Evolutionary conservation across 2,797 vertebrate species (phyloP), one percentile per base, ranked within the genome.

Genomic region (Alcedo atthis): DNA sequence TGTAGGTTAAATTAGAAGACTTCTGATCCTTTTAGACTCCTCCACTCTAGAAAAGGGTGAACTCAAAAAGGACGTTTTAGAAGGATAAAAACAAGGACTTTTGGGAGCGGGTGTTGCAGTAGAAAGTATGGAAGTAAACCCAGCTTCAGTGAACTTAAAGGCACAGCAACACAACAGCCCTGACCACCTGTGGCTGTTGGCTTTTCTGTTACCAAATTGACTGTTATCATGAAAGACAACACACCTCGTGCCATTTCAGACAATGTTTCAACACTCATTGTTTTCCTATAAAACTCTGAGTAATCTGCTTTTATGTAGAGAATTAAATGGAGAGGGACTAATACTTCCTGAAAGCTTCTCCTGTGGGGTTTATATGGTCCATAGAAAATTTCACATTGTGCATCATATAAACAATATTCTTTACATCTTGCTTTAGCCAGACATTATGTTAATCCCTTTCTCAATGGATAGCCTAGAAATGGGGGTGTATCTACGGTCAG

Each of bases 121-220:
- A 87, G 57, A 78, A 45, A 43, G n/a, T 35, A 70, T 51, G 81
- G 81, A 82, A 91, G 26, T 45, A 96, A 93, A 95, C 3, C 25
- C 63, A 66, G 68, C 77, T 94, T 86, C 66, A 75, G 10, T 49
- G 70, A 84, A 43, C 40, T 45, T 71, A 76, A 85, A 89, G 81
- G 81, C 66, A 66, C 45, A 77, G 30, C 26, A 61, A 51, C 13
- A 32, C 0, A 0, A 10, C 30, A 58, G 18, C 49, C 19, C n/a
- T 0, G 3, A 46, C 55, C 14, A 22, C 25, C 43, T 10, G 7
- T 30, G 46, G 19, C 46, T 93, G 84, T 77, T 95, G 87, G 54
- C 43, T 90, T 96, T 96, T 94, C 84, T 80, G 81, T 91, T 95
- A 81, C 61, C 64, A 93, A 81, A 85, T 59, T 43, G 54, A 40